These are phyloP conservation scores for Apomyelois bistriatella DNA, from an alignment of 2,888 invertebrate genomes.

Conservation along the genomic window DNA sequence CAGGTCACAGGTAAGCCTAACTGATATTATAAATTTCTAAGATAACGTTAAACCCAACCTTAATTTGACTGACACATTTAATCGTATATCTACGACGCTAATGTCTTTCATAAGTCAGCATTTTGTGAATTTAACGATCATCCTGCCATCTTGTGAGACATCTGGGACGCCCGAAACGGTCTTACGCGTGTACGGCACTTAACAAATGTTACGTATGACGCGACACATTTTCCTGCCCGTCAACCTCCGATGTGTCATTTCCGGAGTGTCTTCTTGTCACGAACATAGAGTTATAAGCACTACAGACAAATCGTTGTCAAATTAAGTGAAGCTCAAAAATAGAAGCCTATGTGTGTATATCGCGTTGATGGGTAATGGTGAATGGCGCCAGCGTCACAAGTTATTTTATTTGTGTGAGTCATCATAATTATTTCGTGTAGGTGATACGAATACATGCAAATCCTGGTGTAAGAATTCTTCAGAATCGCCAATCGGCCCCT, in stretches of 20 bases:
- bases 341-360: no score
- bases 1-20: background rate
- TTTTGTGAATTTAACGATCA: constrained; percentile 12
- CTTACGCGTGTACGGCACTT: constrained; percentile 2
- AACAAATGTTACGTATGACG: constrained; percentile 1
- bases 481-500: no score
- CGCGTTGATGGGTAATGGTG: no score
- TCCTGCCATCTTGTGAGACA: constrained; percentile 8
- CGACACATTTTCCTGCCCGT: constrained; percentile 24
- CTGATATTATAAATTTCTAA: background rate
- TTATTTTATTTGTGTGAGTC: no score
- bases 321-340: no score
- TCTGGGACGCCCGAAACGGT: constrained; percentile 4
- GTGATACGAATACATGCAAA: no score
- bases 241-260: constrained; percentile 25
- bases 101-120: constrained; percentile 9
- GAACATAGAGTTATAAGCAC: no score
- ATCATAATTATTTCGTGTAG: no score
- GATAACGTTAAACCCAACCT: background rate
- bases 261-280: constrained; percentile 18
- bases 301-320: no score
- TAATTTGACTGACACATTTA: background rate
- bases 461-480: no score
- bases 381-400: no score
- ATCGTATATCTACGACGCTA: background rate